These are phyloP conservation scores for Nothocercus julius DNA, from an alignment of 2,113 vertebrate species.

Conservation along the genomic window DNA sequence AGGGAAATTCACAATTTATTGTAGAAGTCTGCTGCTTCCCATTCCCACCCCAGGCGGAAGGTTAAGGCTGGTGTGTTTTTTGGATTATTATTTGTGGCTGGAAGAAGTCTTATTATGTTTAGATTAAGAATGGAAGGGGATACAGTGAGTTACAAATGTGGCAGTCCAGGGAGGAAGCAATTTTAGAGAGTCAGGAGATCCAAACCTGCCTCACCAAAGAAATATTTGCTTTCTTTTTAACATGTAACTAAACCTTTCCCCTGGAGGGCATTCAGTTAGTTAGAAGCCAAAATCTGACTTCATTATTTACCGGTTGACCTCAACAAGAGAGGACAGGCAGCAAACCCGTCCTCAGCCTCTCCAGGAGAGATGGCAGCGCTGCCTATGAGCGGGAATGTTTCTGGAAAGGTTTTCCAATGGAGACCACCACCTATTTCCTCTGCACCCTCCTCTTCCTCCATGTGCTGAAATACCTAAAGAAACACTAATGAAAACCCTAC, in stretches of 20 bases:
- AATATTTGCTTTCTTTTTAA: constrained; percentile 49
- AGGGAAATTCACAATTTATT: neutral
- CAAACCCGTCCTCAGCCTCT: neutral
- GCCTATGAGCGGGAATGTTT: neutral
- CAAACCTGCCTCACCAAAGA: constrained; percentile 51
- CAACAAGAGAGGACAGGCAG: neutral
- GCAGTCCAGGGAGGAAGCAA: constrained; percentile 49
- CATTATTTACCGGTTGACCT: neutral
- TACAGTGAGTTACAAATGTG: constrained; percentile 58
- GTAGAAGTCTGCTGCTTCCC: neutral
- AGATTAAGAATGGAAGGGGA: constrained; percentile 48
- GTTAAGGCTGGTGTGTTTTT: neutral
- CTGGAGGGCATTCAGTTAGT: neutral
- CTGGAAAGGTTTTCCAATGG: neutral
- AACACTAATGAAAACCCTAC: constrained; percentile 12
- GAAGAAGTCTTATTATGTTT: constrained; percentile 19
- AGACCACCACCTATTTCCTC: neutral
- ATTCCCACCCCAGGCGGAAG: neutral
- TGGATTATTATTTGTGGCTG: constrained; percentile 11
- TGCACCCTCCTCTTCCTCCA: neutral
- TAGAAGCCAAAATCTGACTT: constrained; percentile 37
- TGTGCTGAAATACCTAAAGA: neutral
- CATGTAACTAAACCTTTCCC: constrained; percentile 44
- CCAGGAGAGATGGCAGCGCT: neutral
- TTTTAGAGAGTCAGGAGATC: constrained; percentile 47